Percentiles rank a stretch among this genome's conserved stretches.
These are phyloP conservation scores for Seira musarum DNA, from an alignment of 2,888 invertebrate species.

Conservation along the genomic window DNA sequence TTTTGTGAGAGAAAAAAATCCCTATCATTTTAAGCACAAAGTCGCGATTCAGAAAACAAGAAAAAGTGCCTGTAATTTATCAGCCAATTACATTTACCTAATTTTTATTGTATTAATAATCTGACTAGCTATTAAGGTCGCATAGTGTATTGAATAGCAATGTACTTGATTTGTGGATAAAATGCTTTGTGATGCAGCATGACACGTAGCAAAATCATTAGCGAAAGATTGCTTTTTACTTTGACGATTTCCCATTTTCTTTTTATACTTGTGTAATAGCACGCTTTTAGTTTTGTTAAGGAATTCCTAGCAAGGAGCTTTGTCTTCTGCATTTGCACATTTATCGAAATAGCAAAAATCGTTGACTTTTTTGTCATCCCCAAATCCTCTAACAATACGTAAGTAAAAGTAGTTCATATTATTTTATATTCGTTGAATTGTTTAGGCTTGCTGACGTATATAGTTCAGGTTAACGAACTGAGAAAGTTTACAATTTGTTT, in stretches of 20 bases:
- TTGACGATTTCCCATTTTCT: background rate
- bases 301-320: background rate
- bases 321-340: background rate
- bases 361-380: background rate
- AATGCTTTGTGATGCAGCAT: background rate
- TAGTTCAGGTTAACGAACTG: background rate
- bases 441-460: slow-evolving; percentile 8
- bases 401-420: background rate
- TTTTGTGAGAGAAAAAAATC: too few relatives aligned
- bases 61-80: too few relatives aligned
- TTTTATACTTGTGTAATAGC: background rate
- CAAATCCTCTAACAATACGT: background rate
- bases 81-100: too few relatives aligned
- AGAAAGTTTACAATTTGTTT: background rate
- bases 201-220: background rate
- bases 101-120: too few relatives aligned
- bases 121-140: background rate
- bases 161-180: background rate
- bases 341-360: background rate
- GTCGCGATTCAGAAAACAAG: too few relatives aligned
- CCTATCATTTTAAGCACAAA: too few relatives aligned
- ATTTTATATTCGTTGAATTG: background rate
- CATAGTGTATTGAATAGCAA: background rate
- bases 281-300: background rate
- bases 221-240: background rate